Percentiles rank a stretch among this genome's conserved stretches.
Evolutionary conservation across 1,140 invertebrate genomes (phyloP).

Genomic region (Brachionus paranguensis): DNA sequence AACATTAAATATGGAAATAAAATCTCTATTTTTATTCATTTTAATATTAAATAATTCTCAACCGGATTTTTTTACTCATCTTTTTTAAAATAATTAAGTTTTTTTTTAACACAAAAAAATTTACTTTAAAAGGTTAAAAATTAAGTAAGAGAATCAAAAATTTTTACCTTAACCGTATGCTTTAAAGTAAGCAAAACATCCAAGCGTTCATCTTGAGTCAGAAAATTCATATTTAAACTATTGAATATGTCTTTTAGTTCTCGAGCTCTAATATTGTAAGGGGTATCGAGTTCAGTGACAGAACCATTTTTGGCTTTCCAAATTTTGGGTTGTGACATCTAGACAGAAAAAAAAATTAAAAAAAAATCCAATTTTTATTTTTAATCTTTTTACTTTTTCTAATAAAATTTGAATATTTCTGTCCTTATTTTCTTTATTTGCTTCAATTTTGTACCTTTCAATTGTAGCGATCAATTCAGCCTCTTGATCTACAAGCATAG

Average conservation of each 20-base stretch:
- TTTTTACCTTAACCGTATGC: slow-evolving; percentile 55
- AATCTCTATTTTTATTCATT: too few species aligned
- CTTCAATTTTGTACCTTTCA: slow-evolving; percentile 53
- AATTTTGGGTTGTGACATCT: slow-evolving; percentile 50
- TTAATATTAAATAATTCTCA: too few species aligned
- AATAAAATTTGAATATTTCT: slow-evolving; percentile 51
- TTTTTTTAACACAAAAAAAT: too few species aligned
- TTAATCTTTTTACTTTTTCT: slow-evolving; percentile 46
- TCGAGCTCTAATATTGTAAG: slow-evolving; percentile 53
- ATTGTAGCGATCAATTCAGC: slow-evolving; percentile 55
- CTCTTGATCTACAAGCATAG: slow-evolving; percentile 55
- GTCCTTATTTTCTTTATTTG: slow-evolving; percentile 50
- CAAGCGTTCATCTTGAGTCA: slow-evolving; percentile 55
- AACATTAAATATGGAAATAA: too few species aligned
- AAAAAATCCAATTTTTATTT: neutral
- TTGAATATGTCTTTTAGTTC: slow-evolving; percentile 55
- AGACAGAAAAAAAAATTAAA: neutral
- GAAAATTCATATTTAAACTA: slow-evolving; percentile 55
- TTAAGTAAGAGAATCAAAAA: neutral
- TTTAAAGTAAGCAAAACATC: slow-evolving; percentile 56
- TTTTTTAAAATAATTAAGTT: too few species aligned
- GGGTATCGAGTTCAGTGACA: slow-evolving; percentile 52
- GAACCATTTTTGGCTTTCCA: slow-evolving; percentile 51
- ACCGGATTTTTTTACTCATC: too few species aligned
- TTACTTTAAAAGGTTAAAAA: neutral